A percentile compares a stretch with the other conserved stretches of the same genome.
phyloP scores from a whole-genome alignment of 2,888 invertebrate genomes.

The Oligia latruncula region DNA sequence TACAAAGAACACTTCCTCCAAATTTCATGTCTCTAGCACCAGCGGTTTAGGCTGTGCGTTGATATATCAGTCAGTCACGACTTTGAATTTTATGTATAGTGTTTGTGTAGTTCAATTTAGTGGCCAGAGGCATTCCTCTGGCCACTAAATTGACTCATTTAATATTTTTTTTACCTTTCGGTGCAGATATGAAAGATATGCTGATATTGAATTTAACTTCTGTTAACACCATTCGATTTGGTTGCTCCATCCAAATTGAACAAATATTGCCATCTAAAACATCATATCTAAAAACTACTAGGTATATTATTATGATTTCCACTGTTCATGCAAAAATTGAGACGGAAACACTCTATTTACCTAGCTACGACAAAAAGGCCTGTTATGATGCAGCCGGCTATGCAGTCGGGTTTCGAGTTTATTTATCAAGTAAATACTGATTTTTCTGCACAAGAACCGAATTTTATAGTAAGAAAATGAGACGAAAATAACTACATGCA shows the following conservation, averaged over 20 bases:
- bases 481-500: constrained; percentile 5
- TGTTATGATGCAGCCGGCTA: background rate
- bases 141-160: too few relatives aligned
- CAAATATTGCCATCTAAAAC: background rate
- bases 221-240: background rate
- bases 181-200: background rate
- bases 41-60: too few relatives aligned
- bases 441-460: background rate
- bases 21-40: too few relatives aligned
- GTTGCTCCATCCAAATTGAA: background rate
- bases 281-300: too few relatives aligned
- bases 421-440: constrained; percentile 7
- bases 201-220: background rate
- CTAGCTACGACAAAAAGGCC: background rate
- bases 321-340: background rate
- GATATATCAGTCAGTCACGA: too few relatives aligned
- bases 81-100: too few relatives aligned
- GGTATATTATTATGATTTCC: background rate
- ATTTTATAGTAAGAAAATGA: constrained; percentile 7
- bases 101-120: too few relatives aligned
- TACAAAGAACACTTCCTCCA: too few relatives aligned
- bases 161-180: too few relatives aligned
- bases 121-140: too few relatives aligned
- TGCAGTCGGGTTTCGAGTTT: background rate
- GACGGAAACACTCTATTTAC: background rate